Evolutionary conservation across 2,797 vertebrate species (phyloP), one percentile per base, ranked within the genome.

Genomic region (Macropodus opercularis): DNA sequence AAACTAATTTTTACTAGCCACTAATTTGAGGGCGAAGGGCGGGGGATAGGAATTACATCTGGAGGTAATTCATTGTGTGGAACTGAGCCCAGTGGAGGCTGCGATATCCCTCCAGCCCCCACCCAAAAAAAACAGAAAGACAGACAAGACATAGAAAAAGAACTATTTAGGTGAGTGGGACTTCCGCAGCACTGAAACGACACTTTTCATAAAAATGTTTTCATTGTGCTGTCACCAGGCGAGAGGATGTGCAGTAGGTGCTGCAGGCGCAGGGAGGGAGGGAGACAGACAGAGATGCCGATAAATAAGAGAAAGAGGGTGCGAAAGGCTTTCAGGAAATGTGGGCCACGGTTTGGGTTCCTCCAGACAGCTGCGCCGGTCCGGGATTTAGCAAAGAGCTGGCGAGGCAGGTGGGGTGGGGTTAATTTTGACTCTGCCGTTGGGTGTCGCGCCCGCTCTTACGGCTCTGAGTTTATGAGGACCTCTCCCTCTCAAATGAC

Each of bases 1-100:
- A 89, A 91, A 72, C 89, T 91, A 92, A 92, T 92, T 92, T 91
- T 91, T 92, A 91, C 90, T 89, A 86, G 88, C 89, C 88, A 91
- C 92, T 92, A 92, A 93, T 93, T 92, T 89, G 82, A 84, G 70
- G 85, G 81, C 50, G 64, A 77, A 81, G 87, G 87, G 83, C 39
- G 72, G 75, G 86, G 88, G 82, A 51, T 56, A 85, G 89, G 89
- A 92, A 90, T 86, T 89, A 91, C 91, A 93, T 93, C 91, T 92
- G 92, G 91, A 92, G 88, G 88, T 90, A 91, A 93, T 92, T 92
- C 87, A 80, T 77, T 61, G 66, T 66, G 79, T 89, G 90, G 89
- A 92, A 85, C 77, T 56, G 65, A 88, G 90, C 87, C 89, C 87
- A 85, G 82, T 75, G 77, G 85, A 85, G 87, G 81, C 77, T 81